Evolutionary conservation across 2,888 invertebrate species (phyloP).

Genomic region (Epirrhoe alternata): DNA sequence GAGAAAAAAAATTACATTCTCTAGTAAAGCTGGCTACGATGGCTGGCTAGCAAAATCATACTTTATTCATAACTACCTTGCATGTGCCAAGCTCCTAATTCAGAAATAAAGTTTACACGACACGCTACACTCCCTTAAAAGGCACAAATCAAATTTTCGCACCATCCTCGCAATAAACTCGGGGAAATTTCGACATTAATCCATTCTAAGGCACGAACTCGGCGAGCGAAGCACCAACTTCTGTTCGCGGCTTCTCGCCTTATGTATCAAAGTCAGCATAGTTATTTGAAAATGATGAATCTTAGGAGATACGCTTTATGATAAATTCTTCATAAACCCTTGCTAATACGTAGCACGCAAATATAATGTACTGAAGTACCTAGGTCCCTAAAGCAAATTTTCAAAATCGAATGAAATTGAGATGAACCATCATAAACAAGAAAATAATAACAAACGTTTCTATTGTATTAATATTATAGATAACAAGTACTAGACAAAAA

Average conservation of each 20-base stretch:
- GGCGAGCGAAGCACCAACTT: not conserved
- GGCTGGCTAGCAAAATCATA: too few relatives aligned
- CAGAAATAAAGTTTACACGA: constrained; percentile 1
- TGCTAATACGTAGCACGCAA: too few relatives aligned
- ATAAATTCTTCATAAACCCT: too few relatives aligned
- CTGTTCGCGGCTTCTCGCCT: not conserved
- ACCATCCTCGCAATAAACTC: constrained; percentile 6
- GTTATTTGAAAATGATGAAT: too few relatives aligned
- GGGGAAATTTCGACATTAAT: constrained; percentile 11
- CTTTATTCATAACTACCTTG: not conserved
- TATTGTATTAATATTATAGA: not conserved
- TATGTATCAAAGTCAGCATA: not conserved
- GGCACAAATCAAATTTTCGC: constrained; percentile 7
- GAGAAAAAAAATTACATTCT: too few relatives aligned
- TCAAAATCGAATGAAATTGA: too few relatives aligned
- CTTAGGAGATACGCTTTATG: too few relatives aligned
- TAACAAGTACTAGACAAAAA: constrained; percentile 1
- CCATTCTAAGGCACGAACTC: constrained; percentile 9
- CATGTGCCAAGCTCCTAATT: not conserved
- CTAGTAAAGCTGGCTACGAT: too few relatives aligned
- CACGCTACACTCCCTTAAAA: constrained; percentile 2
- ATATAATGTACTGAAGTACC: too few relatives aligned
- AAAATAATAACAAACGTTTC: not conserved
- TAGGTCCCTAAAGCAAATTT: too few relatives aligned
- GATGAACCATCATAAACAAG: too few relatives aligned